Conservation (phyloP, 1,140 invertebrate species). For the Euwallacea similis region DNA sequence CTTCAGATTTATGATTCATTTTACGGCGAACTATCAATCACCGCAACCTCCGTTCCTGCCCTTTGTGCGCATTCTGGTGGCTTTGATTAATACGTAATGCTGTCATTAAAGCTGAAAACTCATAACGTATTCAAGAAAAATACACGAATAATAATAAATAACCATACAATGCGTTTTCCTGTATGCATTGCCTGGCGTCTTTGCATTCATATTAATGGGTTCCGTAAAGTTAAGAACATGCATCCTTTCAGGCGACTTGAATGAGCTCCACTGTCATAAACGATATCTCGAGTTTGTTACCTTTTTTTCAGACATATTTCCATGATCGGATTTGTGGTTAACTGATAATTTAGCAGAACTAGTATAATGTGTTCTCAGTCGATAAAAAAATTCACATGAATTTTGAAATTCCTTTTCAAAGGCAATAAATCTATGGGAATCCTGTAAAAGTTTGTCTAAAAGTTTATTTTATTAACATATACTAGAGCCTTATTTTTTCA, state of each 20-base stretch:
- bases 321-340: too few species aligned
- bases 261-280: too few species aligned
- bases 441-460: too few species aligned
- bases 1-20: conserved; percentile 40
- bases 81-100: conserved; percentile 40
- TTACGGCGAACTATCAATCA: conserved; percentile 39
- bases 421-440: too few species aligned
- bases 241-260: conserved; percentile 17
- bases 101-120: conserved; percentile 36
- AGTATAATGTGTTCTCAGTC: too few species aligned
- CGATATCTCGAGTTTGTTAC: too few species aligned
- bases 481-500: too few species aligned
- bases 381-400: too few species aligned
- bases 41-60: conserved; percentile 28
- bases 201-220: conserved; percentile 39
- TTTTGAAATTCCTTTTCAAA: too few species aligned
- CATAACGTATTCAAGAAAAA: conserved; percentile 40
- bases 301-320: too few species aligned
- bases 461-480: too few species aligned
- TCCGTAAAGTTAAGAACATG: conserved; percentile 25
- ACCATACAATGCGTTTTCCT: conserved; percentile 41
- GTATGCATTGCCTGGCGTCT: conserved; percentile 27
- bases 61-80: conserved; percentile 38
- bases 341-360: too few species aligned
- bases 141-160: conserved; percentile 40